Evolutionary conservation across 2,113 vertebrate species (phyloP).

Genomic region (Anarrhichthys ocellatus): DNA sequence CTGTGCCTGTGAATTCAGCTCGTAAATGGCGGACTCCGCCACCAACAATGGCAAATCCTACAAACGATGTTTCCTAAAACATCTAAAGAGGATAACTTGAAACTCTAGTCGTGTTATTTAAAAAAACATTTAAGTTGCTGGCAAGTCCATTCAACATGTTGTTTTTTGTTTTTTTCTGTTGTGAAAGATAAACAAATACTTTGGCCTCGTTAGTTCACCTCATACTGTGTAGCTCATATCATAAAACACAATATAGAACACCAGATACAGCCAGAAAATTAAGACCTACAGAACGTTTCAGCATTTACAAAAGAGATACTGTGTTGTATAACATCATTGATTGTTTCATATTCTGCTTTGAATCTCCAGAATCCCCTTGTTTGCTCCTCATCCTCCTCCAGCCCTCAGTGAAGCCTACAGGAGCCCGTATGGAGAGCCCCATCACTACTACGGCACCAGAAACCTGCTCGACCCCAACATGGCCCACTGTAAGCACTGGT

Average conservation of each 20-base stretch:
- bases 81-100: neutral
- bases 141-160: neutral
- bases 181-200: neutral
- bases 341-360: neutral
- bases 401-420: conserved; percentile 79
- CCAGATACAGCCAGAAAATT: neutral
- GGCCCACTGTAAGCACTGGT: conserved; percentile 86
- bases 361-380: conserved; percentile 66
- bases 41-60: neutral
- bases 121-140: neutral
- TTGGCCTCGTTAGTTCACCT: neutral
- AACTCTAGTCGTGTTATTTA: neutral
- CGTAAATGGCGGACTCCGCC: neutral
- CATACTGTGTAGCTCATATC: too few relatives aligned
- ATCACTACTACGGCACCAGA: conserved; percentile 85
- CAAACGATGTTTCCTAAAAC: neutral
- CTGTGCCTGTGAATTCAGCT: neutral
- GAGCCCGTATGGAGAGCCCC: conserved; percentile 85
- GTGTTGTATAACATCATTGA: neutral
- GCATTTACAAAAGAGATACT: neutral
- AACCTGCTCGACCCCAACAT: conserved; percentile 87
- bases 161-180: neutral
- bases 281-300: neutral
- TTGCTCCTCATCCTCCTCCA: conserved; percentile 82
- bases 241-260: neutral